Conservation (phyloP, 1,140 invertebrate species). For the Leptopilina clavipes region DNA sequence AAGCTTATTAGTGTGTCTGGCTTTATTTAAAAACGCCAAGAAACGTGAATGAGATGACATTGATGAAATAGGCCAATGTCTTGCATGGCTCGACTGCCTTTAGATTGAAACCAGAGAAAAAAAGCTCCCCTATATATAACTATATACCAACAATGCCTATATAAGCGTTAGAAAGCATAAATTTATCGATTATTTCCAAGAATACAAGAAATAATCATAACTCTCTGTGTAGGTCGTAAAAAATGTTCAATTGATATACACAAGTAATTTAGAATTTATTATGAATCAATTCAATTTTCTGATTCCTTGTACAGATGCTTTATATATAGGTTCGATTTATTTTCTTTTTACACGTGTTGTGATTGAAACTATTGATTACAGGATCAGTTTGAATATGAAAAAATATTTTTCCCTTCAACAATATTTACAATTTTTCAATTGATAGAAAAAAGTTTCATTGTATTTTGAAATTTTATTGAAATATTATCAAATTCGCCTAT, state of each 20-base stretch:
- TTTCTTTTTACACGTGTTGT: neutral
- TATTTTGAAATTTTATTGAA: too few species aligned
- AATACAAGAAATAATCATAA: neutral
- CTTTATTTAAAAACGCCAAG: constrained; percentile 27
- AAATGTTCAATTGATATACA: constrained; percentile 15
- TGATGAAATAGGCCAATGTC: constrained; percentile 31
- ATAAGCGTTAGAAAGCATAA: neutral
- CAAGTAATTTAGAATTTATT: constrained; percentile 3
- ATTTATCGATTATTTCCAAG: constrained; percentile 5
- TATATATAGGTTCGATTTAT: neutral
- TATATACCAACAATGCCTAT: too few species aligned
- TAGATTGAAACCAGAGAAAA: neutral
- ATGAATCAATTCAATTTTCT: constrained; percentile 4
- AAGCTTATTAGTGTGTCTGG: neutral
- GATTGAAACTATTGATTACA: neutral
- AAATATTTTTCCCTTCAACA: too few species aligned
- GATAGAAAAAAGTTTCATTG: too few species aligned
- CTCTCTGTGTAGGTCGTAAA: neutral
- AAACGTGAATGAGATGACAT: constrained; percentile 34
- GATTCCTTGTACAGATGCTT: neutral
- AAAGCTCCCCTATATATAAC: neutral
- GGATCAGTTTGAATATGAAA: neutral
- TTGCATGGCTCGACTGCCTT: constrained; percentile 23
- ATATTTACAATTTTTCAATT: too few species aligned
- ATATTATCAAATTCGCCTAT: too few species aligned